Evolutionary conservation across 2,113 vertebrate species (phyloP), one percentile per base, ranked within the genome.

Genomic region (Istiophorus platypterus): DNA sequence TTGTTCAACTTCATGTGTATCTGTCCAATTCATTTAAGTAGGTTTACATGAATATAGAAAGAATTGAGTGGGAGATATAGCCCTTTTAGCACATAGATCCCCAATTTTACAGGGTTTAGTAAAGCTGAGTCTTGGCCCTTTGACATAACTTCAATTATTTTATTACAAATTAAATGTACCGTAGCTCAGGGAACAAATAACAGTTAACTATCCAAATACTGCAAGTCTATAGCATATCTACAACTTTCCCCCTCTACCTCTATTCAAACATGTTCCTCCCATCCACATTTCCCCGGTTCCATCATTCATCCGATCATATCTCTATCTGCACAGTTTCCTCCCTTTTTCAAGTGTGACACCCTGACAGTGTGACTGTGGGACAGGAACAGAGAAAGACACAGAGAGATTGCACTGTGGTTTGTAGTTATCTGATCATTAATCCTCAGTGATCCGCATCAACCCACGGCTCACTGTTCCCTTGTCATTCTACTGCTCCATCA

Each of bases 341-440:
- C 15, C 31, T 84, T 70, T 70, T 61, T 45, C 5, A 63, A 39
- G 57, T 85, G 67, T 87, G 80, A 81, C 66, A 51, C 63, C 39
- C 70, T 37, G 76, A 75, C 86, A 87, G 79, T 42, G 64, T 67
- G 82, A 85, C 73, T 34, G 78, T 61, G 52, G 61, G 62, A 79
- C 84, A 83, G 64, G 15, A 75, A 72, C 49, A 41, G 69, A 71
- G 68, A 76, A 47, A 68, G 80, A 89, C 72, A 61, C 31, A 73
- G 72, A 86, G 87, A 87, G 82, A 85, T 70, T 86, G 80, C 82
- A 78, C 86, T 92, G 89, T 89, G 87, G 80, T 87, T 77, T 70
- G 79, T 70, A 63, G 86, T 92, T 88, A 91, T 92, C 88, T 83
- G 80, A 88, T 87, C 90, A 91, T 92, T 92, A 93, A 93, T 94